Conservation (phyloP, 2,113 vertebrate species). For the Cyphomyrus discorhynchus region DNA sequence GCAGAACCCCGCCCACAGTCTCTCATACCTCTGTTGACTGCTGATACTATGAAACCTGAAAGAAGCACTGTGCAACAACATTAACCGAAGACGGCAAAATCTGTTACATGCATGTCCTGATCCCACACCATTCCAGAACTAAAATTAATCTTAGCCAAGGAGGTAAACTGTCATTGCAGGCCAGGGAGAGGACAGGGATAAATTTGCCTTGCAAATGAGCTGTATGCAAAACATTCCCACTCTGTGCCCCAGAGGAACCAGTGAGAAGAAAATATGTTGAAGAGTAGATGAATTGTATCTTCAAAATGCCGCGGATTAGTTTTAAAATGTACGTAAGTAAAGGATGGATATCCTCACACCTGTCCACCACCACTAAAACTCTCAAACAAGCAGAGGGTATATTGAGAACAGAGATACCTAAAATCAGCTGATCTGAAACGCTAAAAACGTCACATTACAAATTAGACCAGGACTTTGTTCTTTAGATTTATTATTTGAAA, state of each 20-base stretch:
- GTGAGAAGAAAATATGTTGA: neutral
- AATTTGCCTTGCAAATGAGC: conserved; percentile 81
- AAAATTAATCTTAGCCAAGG: neutral
- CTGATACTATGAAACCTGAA: neutral
- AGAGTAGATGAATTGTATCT: neutral
- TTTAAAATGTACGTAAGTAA: neutral
- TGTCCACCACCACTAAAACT: neutral
- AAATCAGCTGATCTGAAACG: neutral
- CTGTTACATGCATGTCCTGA: neutral
- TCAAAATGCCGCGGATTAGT: neutral
- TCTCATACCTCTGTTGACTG: neutral
- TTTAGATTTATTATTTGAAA: neutral
- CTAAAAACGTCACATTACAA: neutral
- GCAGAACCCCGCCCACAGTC: neutral
- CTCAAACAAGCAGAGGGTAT: neutral
- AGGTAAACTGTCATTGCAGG: neutral
- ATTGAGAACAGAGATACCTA: neutral
- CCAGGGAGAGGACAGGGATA: conserved; percentile 25
- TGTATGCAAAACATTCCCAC: conserved; percentile 66
- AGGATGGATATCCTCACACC: neutral
- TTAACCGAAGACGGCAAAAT: conserved; percentile 19
- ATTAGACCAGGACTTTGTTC: neutral
- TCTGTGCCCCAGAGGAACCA: neutral
- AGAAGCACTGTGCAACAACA: neutral
- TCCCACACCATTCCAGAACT: neutral